Evolutionary conservation across 2,888 invertebrate species (phyloP).

Genomic region (Petrophora chlorosata): DNA sequence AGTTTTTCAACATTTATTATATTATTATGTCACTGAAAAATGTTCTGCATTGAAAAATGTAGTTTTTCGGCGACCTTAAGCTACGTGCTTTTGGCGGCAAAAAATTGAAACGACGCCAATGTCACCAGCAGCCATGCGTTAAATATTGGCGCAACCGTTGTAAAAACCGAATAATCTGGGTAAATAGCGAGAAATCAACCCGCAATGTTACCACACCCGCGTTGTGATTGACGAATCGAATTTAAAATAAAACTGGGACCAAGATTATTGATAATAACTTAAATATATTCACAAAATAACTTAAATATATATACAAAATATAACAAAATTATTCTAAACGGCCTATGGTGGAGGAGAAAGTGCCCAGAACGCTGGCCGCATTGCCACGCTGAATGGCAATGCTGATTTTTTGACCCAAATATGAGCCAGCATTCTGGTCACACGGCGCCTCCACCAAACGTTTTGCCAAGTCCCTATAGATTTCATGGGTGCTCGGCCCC

Average conservation of each 20-base stretch:
- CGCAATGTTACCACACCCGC: conserved; percentile 65
- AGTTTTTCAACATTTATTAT: conserved; percentile 28
- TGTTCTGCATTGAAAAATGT: conserved; percentile 39
- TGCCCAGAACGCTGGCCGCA: too few species aligned
- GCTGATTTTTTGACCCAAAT: too few species aligned
- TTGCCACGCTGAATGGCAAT: too few species aligned
- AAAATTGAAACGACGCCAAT: conserved; percentile 70
- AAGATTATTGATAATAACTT: background rate
- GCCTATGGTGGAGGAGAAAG: too few species aligned
- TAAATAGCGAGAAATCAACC: conserved; percentile 80
- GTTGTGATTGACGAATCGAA: conserved; percentile 31
- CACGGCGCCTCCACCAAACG: too few species aligned
- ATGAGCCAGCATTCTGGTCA: too few species aligned
- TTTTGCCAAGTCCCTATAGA: too few species aligned
- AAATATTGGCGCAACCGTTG: conserved; percentile 72
- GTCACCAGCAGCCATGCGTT: conserved; percentile 76
- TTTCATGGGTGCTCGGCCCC: too few species aligned
- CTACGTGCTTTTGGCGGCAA: conserved; percentile 61
- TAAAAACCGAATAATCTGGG: conserved; percentile 78
- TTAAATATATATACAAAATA: too few species aligned
- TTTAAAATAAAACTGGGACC: conserved; percentile 10
- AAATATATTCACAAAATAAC: too few species aligned
- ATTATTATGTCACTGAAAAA: conserved; percentile 47
- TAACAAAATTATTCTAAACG: too few species aligned
- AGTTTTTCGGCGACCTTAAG: conserved; percentile 59